phyloP scores from a whole-genome alignment of 2,888 invertebrate species.

The Pemphredon lugubris region DNA sequence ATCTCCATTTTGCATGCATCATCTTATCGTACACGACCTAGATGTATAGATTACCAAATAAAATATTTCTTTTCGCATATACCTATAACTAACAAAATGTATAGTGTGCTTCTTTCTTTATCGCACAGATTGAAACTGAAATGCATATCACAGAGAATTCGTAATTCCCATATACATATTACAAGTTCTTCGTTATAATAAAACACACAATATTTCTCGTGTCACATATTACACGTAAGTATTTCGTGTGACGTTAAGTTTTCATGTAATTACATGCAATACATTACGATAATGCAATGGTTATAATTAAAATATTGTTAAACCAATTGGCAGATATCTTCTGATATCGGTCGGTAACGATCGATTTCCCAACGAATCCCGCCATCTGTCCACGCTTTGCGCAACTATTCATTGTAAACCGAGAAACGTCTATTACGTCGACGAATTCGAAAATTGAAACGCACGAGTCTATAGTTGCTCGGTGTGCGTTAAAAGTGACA shows the following conservation, averaged over 20 bases:
- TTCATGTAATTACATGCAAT: no score
- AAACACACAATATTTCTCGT: no score
- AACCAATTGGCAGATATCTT: conserved; percentile 16
- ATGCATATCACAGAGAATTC: no score
- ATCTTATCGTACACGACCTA: conserved; percentile 55
- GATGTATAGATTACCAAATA: conserved; percentile 30
- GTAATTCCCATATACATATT: no score
- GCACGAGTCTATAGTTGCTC: conserved; percentile 35
- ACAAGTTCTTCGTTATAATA: no score
- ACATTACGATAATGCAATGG: neutral
- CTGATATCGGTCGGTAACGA: conserved; percentile 26
- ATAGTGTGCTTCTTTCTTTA: neutral
- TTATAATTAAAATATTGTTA: neutral
- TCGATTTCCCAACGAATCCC: neutral
- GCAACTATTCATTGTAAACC: conserved; percentile 37
- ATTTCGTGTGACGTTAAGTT: no score
- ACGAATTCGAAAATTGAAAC: conserved; percentile 68
- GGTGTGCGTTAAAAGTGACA: conserved; percentile 52
- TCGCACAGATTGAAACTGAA: no score
- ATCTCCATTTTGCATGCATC: conserved; percentile 60
- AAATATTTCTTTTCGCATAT: conserved; percentile 27
- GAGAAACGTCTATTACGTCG: conserved; percentile 51
- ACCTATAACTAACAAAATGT: neutral
- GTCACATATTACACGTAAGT: no score
- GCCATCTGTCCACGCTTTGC: conserved; percentile 45